Percentiles rank a stretch among this genome's conserved stretches.
Conservation (phyloP, 2,113 vertebrate species). For the Ia io region DNA sequence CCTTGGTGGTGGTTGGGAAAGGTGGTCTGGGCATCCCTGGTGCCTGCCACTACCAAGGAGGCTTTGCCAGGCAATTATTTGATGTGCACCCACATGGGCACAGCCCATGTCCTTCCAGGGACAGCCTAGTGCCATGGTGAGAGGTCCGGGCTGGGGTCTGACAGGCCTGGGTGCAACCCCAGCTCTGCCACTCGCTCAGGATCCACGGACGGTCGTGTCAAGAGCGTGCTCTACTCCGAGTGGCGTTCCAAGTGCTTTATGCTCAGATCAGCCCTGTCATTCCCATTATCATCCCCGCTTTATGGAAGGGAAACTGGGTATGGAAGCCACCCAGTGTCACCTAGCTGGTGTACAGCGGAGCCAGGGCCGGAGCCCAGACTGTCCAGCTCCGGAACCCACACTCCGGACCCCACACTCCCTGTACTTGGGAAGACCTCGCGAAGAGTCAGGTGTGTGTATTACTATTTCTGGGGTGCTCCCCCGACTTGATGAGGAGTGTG, state of each 20-base stretch:
- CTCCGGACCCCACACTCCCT: accelerated
- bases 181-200: neutral
- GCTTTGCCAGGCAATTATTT: neutral
- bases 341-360: accelerated
- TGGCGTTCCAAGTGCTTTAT: accelerated
- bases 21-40: too few relatives aligned
- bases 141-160: too few relatives aligned
- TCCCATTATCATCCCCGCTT: neutral
- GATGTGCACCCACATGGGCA: accelerated
- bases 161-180: neutral
- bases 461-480: neutral
- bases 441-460: too few relatives aligned
- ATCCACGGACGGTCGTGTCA: accelerated
- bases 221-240: neutral
- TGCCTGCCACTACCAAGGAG: neutral
- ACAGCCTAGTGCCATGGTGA: neutral
- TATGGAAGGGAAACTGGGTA: neutral
- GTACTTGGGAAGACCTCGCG: accelerated
- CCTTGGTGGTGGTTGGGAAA: neutral
- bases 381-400: accelerated
- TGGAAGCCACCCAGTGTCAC: accelerated
- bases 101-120: accelerated
- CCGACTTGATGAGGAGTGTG: accelerated
- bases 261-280: too few relatives aligned
- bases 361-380: neutral